Percentiles rank a stretch among this genome's conserved stretches.
These are phyloP conservation scores for Bovichtus variegatus DNA, from an alignment of 2,797 vertebrate species.

Conservation along the genomic window DNA sequence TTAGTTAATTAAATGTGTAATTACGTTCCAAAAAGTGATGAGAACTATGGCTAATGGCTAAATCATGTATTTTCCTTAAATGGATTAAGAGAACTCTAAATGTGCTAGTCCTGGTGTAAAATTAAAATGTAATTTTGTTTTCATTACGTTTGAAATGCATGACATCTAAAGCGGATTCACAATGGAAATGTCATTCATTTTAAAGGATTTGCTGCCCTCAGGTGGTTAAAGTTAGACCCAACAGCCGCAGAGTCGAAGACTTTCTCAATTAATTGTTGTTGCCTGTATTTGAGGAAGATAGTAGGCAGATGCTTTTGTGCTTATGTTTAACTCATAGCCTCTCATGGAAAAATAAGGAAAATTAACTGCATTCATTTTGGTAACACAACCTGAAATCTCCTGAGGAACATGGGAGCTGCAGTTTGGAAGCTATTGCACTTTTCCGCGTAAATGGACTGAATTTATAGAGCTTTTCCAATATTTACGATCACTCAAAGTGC, in stretches of 20 bases:
- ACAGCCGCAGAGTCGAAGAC: background rate
- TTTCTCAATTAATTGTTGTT: background rate
- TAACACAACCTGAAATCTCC: background rate
- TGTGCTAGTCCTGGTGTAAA: background rate
- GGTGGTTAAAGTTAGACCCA: slow-evolving; percentile 37
- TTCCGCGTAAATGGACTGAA: too few relatives aligned
- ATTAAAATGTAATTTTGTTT: background rate
- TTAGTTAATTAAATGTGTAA: background rate
- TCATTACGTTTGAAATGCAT: slow-evolving; percentile 6
- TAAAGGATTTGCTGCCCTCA: slow-evolving; percentile 61
- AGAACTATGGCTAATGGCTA: slow-evolving; percentile 2
- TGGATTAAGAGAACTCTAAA: background rate
- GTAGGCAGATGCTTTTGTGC: background rate
- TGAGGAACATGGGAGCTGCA: background rate
- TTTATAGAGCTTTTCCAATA: too few relatives aligned
- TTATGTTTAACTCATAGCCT: background rate
- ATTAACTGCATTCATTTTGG: background rate
- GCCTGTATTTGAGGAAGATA: background rate
- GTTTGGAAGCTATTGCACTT: too few relatives aligned
- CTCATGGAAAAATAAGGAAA: background rate
- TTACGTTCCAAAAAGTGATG: background rate
- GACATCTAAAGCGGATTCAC: background rate
- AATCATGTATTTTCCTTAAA: background rate
- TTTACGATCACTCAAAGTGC: too few relatives aligned
- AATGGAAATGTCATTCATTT: background rate